Base-by-base conservation (phyloP, 2,113 vertebrate species). In the Aegithalos caudatus region DNA sequence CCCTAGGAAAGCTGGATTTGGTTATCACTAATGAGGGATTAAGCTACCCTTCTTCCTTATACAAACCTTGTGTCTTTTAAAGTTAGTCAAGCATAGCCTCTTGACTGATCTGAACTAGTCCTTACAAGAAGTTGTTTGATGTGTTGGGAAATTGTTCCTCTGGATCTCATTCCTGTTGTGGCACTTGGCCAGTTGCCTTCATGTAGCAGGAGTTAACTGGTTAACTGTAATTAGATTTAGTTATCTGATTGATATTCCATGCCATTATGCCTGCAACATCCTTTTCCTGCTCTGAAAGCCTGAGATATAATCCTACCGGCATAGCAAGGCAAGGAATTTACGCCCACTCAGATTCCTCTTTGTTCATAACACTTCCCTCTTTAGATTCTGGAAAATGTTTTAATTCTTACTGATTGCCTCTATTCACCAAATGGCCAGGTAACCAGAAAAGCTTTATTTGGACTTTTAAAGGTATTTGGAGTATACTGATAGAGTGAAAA, bases 261-360 rank as follows among this genome's bases (percentile, higher is more conserved):
- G 61, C 67, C 56, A 86, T 95, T 86, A 86, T 60, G 92, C 82
- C 85, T 81, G 64, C 62, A 92, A 96, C 82, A 94, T 92, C 92
- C 90, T 96, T 95, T 90, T 92, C 92, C 92, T 92, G 88, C 69
- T 88, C 69, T 78, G 88, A 90, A 94, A 82, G 72, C 47, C n/a
- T 45, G 64, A 86, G 83, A 93, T 95, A 92, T 0, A 74, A 95
- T 88, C 67, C 51, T 77, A 44, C 56, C 6, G 11, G 37, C 27
- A 4, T 11, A 84, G 61, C 78, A 77, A 67, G n/a, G 64, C 0
- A 1, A 92, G 76, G 90, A 88, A 81, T 88, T 88, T n/a, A 94
- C 88, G 0, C 95, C 96, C 86, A 96, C 90, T 81, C 82, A 54
- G 77, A 92, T 88, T 95, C 72, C 72, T 83, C 77, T 65, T 76